Percentiles rank a stretch among this genome's conserved stretches.
Conservation (phyloP, 2,888 invertebrate species). For the Dichetophora obliterata region DNA sequence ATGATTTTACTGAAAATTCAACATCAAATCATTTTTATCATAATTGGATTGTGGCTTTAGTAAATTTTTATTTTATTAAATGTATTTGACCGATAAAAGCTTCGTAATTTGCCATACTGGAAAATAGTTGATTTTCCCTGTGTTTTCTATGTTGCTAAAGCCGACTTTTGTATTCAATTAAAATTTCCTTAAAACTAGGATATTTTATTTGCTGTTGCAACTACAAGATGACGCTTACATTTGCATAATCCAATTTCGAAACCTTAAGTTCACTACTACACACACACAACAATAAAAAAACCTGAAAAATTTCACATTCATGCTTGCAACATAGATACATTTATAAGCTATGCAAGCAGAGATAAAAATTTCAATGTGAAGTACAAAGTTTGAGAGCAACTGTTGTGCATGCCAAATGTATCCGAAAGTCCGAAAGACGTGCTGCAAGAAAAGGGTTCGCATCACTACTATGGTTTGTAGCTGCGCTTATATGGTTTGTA, state of each 20-base stretch:
- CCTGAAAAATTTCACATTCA: background rate
- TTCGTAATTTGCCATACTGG: background rate
- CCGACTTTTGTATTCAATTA: background rate
- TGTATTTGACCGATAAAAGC: no score
- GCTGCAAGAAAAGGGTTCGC: background rate
- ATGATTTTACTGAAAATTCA: no score
- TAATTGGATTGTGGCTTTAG: no score
- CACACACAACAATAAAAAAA: slow-evolving; percentile 12
- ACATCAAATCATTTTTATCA: no score
- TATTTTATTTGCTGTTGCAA: background rate
- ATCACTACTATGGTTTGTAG: background rate
- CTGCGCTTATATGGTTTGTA: background rate
- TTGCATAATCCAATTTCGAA: slow-evolving; percentile 28
- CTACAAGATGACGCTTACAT: slow-evolving; percentile 21
- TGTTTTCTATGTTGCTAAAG: background rate
- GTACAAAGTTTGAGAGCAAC: slow-evolving; percentile 19
- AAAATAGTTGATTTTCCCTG: background rate
- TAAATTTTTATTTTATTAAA: no score
- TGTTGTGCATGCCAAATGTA: background rate
- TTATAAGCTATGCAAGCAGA: background rate
- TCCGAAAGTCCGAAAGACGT: background rate
- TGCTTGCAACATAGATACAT: background rate
- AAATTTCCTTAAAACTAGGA: slow-evolving; percentile 8
- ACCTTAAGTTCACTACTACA: background rate
- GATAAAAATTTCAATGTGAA: slow-evolving; percentile 9